Conservation (phyloP, 37 sponge, comb jelly and placozoan genomes). For the Geodia barretti region DNA sequence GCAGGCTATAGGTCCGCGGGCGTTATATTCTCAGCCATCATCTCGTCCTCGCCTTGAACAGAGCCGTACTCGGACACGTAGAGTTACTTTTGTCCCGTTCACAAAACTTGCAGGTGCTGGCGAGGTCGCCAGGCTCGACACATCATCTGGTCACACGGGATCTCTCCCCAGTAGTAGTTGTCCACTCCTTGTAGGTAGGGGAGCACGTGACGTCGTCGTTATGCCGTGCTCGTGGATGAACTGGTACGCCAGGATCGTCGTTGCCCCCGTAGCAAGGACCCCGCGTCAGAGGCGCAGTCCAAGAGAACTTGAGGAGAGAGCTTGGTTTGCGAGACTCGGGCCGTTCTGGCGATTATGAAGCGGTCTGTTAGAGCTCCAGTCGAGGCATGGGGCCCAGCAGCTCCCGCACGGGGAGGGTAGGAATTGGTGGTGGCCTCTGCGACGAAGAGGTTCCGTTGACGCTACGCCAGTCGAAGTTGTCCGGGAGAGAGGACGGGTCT, state of each 20-base stretch:
- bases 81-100: constrained; percentile 47
- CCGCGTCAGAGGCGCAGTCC: constrained; percentile 36
- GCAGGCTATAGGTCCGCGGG: constrained; percentile 82
- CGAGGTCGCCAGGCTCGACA: constrained; percentile 61
- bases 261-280: too few species aligned
- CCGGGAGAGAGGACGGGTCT: constrained; percentile 31
- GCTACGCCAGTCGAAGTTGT: constrained; percentile 65
- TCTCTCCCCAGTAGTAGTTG: constrained; percentile 68
- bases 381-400: constrained; percentile 84
- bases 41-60: constrained; percentile 58
- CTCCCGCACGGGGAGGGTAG: constrained; percentile 77
- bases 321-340: constrained; percentile 4
- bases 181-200: constrained; percentile 67
- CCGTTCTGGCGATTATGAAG: constrained; percentile 65
- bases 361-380: constrained; percentile 78
- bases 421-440: constrained; percentile 67
- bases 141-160: constrained; percentile 52
- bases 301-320: constrained; percentile 77
- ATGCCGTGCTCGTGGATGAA: constrained; percentile 75
- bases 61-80: constrained; percentile 62
- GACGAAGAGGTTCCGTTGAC: constrained; percentile 59
- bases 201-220: constrained; percentile 83
- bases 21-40: constrained; percentile 83
- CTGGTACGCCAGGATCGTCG: constrained; percentile 72
- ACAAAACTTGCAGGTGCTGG: constrained; percentile 50